Conservation (phyloP, 23 tunicate species). For the Halocynthia roretzi region DNA sequence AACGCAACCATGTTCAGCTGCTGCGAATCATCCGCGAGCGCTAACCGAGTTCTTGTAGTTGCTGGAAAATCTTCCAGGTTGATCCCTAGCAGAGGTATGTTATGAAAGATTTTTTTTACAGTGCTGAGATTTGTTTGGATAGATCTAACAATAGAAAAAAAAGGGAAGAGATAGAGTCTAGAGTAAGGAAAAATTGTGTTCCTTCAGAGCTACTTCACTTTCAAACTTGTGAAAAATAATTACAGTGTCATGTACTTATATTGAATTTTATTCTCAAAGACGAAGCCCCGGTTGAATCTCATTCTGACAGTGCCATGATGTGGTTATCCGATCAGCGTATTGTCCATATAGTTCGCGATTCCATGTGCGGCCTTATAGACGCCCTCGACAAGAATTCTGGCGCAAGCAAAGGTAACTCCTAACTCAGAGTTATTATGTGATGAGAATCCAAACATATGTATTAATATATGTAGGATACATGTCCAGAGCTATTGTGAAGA, state of each 20-base stretch:
- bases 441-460: not conserved
- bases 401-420: slow-evolving; percentile 38
- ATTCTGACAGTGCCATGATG: slow-evolving; percentile 55
- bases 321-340: slow-evolving; percentile 64
- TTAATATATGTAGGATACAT: slow-evolving; percentile 49
- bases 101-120: too few relatives aligned
- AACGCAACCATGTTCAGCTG: slow-evolving; percentile 70
- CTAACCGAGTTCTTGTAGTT: slow-evolving; percentile 44
- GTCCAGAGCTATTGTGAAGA: slow-evolving; percentile 73
- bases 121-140: too few relatives aligned
- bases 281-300: slow-evolving; percentile 37
- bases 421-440: not conserved
- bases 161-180: too few relatives aligned
- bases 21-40: slow-evolving; percentile 53
- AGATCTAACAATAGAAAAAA: too few relatives aligned
- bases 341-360: slow-evolving; percentile 56
- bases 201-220: too few relatives aligned
- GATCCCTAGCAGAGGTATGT: too few relatives aligned
- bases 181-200: too few relatives aligned
- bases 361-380: slow-evolving; percentile 72
- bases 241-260: too few relatives aligned
- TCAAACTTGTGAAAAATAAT: too few relatives aligned
- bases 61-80: slow-evolving; percentile 30
- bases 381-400: slow-evolving; percentile 53
- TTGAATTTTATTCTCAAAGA: not conserved